A percentile compares a stretch with the other conserved stretches of the same genome.
phyloP scores from a whole-genome alignment of 2,113 vertebrate genomes.

The Pedetes capensis region DNA sequence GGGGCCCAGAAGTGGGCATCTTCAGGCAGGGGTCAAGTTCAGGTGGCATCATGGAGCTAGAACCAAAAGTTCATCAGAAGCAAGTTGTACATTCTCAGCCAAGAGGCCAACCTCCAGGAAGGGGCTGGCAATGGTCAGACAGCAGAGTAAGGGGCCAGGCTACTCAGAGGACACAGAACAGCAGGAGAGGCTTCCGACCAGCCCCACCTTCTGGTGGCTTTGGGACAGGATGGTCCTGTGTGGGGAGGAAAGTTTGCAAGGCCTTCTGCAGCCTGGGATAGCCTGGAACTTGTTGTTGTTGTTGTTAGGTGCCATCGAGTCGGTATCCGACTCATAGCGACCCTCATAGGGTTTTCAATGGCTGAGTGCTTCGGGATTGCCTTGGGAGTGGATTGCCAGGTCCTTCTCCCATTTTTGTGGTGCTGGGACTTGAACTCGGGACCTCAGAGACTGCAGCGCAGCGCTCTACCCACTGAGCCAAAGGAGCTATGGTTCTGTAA shows the following conservation, averaged over 20 bases:
- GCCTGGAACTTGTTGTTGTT: neutral
- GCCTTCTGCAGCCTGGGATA: neutral
- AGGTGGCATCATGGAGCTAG: neutral
- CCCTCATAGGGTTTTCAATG: too few species aligned
- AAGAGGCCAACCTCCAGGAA: neutral
- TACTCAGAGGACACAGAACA: neutral
- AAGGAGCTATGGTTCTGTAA: too few species aligned
- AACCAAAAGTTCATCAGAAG: neutral
- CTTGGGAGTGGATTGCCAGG: too few species aligned
- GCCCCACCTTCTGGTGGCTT: neutral
- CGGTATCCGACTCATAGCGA: too few species aligned
- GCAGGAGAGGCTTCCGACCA: neutral
- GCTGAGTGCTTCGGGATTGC: too few species aligned
- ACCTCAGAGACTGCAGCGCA: too few species aligned
- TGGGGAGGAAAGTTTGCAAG: neutral
- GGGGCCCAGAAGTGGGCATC: neutral
- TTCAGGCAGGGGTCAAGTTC: neutral
- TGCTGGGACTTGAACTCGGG: too few species aligned
- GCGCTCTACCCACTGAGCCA: too few species aligned
- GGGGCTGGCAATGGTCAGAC: neutral
- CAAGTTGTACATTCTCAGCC: neutral
- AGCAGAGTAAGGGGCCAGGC: neutral
- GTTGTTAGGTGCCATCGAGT: too few species aligned
- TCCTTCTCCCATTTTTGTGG: too few species aligned
- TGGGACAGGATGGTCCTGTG: neutral